Base-by-base conservation (phyloP, 2,888 invertebrate genomes). In the Pogonocherus hispidulus region DNA sequence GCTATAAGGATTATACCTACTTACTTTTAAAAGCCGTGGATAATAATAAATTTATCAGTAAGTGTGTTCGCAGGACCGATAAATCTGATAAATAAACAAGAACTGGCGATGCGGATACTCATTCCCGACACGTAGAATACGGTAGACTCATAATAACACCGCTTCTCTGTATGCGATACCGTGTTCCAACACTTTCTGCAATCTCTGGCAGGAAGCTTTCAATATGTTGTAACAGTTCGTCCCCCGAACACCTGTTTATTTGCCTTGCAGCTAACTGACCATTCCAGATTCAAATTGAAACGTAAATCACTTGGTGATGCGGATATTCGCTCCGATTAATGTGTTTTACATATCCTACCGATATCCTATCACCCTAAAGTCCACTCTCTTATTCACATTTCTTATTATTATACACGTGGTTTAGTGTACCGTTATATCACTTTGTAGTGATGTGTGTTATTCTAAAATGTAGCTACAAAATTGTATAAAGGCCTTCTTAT, bases 161-260 rank as follows among this genome's bases (percentile, higher is more conserved):
- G 60, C 56, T 51, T 63, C 32, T 63, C 65, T 57, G 46, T 32
- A 32, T 59, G 55, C 62, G 70, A 64, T 70, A 70, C 64, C 67
- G 64, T 64, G 67, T 46, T 54, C 41, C 60, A 60, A 64, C 60
- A 70, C 67, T 70, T 70, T 64, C 70, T 67, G 64, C 60, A 70
- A 70, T 70, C 67, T 67, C 64, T 60, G 56, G 47, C 67, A 56
- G 70, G 70, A 70, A 70, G 64, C 63, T 67, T 66, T 67, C 70
- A 70, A 67, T 70, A 70, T 70, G 70, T 70, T 70, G 63, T 16
- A 64, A 22, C 49, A 51, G 23, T 51, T 23, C 49, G 14, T n/a
- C 49, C 65, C 63, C 54, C 54, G 54, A 35, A 70, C 63, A 70
- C 60, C 63, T 67, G 64, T 64, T 44, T 51, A n/a, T 23, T 16